These are phyloP conservation scores for Ectemnius lituratus DNA, from an alignment of 2,888 invertebrate species.

Conservation along the genomic window DNA sequence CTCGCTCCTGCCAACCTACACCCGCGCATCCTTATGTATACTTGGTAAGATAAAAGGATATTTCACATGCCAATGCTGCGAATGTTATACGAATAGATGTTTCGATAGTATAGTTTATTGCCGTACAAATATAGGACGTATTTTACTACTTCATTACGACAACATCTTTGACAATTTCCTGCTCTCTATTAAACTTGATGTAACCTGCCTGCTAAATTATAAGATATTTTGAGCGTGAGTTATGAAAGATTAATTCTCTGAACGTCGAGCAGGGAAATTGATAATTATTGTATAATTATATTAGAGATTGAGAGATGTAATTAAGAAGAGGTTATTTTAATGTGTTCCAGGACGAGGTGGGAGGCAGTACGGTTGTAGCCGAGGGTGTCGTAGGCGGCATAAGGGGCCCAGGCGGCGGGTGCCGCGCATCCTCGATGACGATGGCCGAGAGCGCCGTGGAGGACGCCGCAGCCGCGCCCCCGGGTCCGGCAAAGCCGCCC, in stretches of 20 bases:
- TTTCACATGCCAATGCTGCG: no score
- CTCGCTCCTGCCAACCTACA: not conserved
- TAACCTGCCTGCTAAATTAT: no score
- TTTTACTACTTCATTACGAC: no score
- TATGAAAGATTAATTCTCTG: no score
- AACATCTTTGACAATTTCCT: no score
- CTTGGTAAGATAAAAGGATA: constrained; percentile 28
- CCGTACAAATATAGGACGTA: no score
- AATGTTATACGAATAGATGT: no score
- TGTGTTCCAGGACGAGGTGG: constrained; percentile 73
- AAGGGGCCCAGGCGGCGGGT: constrained; percentile 78
- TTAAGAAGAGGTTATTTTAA: constrained; percentile 26
- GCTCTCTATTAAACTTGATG: no score
- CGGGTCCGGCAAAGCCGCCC: constrained; percentile 78
- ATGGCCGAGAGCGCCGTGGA: constrained; percentile 86
- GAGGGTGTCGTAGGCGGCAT: constrained; percentile 74
- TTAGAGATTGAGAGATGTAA: constrained; percentile 12
- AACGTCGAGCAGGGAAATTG: no score
- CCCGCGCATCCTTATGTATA: not conserved
- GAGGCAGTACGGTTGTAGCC: constrained; percentile 76
- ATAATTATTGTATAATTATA: constrained; percentile 18
- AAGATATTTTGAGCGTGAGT: no score
- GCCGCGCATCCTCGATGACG: constrained; percentile 82
- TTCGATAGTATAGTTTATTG: no score
- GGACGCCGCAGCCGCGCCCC: constrained; percentile 82